Evolutionary conservation across 1,140 invertebrate genomes (phyloP), one percentile per base, ranked within the genome.

Genomic region (Temnothorax nylanderi): DNA sequence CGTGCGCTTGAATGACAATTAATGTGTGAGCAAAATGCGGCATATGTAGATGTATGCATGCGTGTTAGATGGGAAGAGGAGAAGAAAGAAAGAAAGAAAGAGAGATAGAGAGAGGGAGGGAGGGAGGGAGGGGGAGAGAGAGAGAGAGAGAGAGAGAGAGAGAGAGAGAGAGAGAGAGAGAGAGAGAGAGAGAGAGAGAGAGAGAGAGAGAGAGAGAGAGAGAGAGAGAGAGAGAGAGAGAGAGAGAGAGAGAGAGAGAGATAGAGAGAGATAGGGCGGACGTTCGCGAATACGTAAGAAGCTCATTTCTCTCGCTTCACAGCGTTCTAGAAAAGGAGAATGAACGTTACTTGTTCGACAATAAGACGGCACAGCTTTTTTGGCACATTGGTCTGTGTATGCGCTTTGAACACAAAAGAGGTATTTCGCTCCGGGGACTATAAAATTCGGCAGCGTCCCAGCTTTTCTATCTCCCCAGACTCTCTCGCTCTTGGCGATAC

Each of bases 231-330:
- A 26, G 26, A 26, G 26, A 26, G 1, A 26, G 26, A 26, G 26
- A 26, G 26, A 26, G 26, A 26, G 26, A 26, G 26, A 26, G 26
- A 26, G 26, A 26, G 26, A 54, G 32, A 62, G 8, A 64, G 47
- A 85, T 13, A 58, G 26, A 60, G 32, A 65, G n/a, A 51, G 6
- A 64, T 3, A 41, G 56, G 3, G n/a, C 44, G 58, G 81, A 64
- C n/a, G 34, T 81, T 69, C 21, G 49, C 65, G n/a, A 71, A 81
- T 67, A 54, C 64, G 65, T 81, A 56, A 81, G 65, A 32, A 56
- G 49, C 21, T 37, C 49, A 49, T 81, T 71, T 71, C 65, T 81
- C 21, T 81, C 65, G 49, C 51, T 81, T 81, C 5, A 47, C n/a
- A 41, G 49, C 3, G 21, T 41, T 44, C 16, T n/a, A 47, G 16